These are phyloP conservation scores for Seriola dumerili DNA, from an alignment of 2,113 vertebrate species.

Conservation along the genomic window DNA sequence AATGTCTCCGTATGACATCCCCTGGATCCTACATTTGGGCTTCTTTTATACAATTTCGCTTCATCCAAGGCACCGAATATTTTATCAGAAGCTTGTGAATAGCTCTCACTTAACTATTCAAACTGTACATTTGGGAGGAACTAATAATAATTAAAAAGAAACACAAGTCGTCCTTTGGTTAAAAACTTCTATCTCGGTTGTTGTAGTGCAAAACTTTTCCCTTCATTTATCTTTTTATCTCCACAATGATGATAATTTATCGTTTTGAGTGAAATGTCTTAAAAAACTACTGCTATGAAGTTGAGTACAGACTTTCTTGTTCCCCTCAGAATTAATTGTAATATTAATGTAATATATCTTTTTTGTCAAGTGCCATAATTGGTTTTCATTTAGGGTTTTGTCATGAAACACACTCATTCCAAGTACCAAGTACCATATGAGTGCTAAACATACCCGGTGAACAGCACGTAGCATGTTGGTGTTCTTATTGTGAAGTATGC, in stretches of 20 bases:
- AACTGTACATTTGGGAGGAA: not conserved
- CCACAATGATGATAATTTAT: not conserved
- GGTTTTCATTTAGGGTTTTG: not conserved
- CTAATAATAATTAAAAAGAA: not conserved
- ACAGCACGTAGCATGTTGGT: not conserved
- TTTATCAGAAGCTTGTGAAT: slow-evolving; percentile 37
- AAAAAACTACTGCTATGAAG: not conserved
- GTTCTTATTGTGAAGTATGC: not conserved
- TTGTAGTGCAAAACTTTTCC: not conserved
- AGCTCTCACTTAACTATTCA: slow-evolving; percentile 12
- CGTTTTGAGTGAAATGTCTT: not conserved
- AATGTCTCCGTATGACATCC: not conserved
- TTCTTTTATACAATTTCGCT: slow-evolving; percentile 11
- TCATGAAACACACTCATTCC: too few species aligned
- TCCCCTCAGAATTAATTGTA: not conserved
- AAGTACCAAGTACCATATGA: too few species aligned
- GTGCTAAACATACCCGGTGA: not conserved
- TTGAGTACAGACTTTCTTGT: not conserved
- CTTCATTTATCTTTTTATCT: slow-evolving; percentile 14
- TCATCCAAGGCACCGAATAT: slow-evolving; percentile 35
- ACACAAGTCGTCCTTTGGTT: not conserved
- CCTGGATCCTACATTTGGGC: slow-evolving; percentile 17
- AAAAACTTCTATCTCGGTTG: not conserved
- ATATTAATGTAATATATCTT: not conserved
- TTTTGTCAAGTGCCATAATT: not conserved